Evolutionary conservation across 2,797 vertebrate species (phyloP).

Genomic region (Poecilia picta): DNA sequence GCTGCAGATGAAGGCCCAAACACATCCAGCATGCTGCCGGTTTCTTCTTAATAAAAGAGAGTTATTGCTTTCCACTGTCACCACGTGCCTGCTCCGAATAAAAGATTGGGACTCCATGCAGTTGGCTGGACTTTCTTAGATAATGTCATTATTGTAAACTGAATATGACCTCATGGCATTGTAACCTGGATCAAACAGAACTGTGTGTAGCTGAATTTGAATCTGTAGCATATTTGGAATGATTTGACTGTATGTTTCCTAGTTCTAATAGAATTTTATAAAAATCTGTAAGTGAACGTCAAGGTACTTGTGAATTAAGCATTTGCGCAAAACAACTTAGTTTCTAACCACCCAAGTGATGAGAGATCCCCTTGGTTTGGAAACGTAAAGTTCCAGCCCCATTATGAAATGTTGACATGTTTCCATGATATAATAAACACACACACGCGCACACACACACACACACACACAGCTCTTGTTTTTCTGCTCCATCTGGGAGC

Average conservation of each 20-base stretch:
- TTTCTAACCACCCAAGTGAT: not conserved
- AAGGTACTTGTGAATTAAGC: not conserved
- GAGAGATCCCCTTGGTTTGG: not conserved
- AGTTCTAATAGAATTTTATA: not conserved
- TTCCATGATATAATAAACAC: conserved; percentile 12
- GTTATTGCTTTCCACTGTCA: not conserved
- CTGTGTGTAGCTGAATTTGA: not conserved
- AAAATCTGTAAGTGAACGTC: not conserved
- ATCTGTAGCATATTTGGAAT: not conserved
- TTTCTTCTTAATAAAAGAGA: not conserved
- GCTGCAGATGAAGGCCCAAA: not conserved
- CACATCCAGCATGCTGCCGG: not conserved
- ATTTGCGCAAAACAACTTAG: not conserved
- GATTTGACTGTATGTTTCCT: not conserved
- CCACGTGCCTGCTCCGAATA: not conserved
- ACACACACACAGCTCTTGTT: not conserved
- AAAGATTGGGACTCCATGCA: not conserved
- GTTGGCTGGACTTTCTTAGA: not conserved
- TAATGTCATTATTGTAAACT: not conserved
- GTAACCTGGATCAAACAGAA: not conserved
- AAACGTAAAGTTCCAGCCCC: not conserved
- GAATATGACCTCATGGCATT: not conserved
- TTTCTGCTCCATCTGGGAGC: conserved; percentile 26
- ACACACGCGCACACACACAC: rapidly evolving
- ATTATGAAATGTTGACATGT: conserved; percentile 1